phyloP scores from a whole-genome alignment of 1,140 invertebrate genomes.

The Orchesella cincta region DNA sequence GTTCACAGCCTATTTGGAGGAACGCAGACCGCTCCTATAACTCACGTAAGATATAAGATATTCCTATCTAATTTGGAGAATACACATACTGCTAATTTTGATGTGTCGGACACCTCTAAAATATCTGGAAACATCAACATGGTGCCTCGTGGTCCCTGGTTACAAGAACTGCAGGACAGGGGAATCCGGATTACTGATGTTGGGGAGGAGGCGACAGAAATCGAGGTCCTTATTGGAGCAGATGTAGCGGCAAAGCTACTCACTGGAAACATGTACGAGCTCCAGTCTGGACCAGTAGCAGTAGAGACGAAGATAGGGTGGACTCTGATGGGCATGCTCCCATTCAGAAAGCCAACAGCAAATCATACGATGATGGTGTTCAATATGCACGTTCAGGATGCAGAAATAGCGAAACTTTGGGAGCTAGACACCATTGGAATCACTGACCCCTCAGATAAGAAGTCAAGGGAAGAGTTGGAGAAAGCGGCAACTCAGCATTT shows the following conservation, averaged over 20 bases:
- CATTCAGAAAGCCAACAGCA: background rate
- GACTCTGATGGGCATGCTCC: constrained; percentile 52
- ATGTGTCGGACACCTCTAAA: background rate
- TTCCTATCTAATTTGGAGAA: background rate
- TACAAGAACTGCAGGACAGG: background rate
- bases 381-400: constrained; percentile 44
- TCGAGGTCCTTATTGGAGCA: background rate
- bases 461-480: constrained; percentile 41
- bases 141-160: background rate
- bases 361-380: background rate
- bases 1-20: background rate
- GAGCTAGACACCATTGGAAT: constrained; percentile 55
- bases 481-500: constrained; percentile 23
- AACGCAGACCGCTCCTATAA: background rate
- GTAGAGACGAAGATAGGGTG: constrained; percentile 54
- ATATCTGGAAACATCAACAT: background rate
- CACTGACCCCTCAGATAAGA: constrained; percentile 52
- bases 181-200: too few relatives aligned
- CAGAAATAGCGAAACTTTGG: constrained; percentile 53
- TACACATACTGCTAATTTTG: background rate
- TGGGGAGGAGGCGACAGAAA: too few relatives aligned
- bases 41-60: background rate
- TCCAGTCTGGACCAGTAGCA: constrained; percentile 44
- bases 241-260: background rate
- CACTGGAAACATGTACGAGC: background rate